Conservation (phyloP, 2,888 invertebrate species). For the Diadegma fenestrale region DNA sequence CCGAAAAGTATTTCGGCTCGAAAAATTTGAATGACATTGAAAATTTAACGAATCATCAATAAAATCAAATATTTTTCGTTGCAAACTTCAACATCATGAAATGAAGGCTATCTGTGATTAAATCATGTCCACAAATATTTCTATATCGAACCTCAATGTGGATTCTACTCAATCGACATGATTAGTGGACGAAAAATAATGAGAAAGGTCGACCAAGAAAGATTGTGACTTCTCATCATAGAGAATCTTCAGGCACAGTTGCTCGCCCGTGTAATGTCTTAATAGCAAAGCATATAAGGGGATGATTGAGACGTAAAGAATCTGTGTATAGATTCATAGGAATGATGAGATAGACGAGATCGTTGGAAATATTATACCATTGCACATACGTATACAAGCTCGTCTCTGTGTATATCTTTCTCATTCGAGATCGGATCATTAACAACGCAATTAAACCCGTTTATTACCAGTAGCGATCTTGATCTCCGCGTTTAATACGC, state of each 20-base stretch:
- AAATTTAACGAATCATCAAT: no score
- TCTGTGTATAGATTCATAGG: background rate
- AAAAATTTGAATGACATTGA: no score
- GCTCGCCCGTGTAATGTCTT: conserved; percentile 1
- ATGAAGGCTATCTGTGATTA: no score
- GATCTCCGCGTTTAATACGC: conserved; percentile 47
- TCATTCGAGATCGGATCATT: conserved; percentile 71
- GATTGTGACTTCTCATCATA: conserved; percentile 35
- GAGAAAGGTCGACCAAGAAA: background rate
- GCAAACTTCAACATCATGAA: no score
- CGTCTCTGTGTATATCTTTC: background rate
- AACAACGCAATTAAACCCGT: conserved; percentile 80
- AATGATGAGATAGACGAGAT: conserved; percentile 52
- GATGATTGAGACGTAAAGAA: background rate
- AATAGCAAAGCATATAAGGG: background rate
- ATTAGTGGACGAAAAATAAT: background rate
- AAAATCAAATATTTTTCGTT: no score
- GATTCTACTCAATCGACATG: background rate
- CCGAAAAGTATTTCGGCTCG: no score
- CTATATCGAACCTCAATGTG: background rate
- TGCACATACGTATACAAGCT: background rate
- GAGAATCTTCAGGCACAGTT: conserved; percentile 21
- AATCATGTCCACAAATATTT: background rate
- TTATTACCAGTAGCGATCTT: conserved; percentile 75
- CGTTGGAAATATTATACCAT: conserved; percentile 27